Evolutionary conservation across 2,888 invertebrate species (phyloP).

Genomic region (Eupithecia centaureata): DNA sequence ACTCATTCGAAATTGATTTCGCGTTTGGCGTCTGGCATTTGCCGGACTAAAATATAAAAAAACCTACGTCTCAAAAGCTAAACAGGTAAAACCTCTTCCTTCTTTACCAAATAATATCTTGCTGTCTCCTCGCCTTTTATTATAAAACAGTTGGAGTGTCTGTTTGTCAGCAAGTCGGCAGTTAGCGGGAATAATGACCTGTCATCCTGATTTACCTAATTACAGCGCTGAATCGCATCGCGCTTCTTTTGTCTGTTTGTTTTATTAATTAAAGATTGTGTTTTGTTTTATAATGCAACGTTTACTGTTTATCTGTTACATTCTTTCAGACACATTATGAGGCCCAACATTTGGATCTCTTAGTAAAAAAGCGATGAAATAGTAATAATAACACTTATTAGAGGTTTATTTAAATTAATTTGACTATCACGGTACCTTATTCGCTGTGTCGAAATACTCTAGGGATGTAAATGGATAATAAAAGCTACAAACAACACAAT

Average conservation of each 20-base stretch:
- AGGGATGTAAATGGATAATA: too few relatives aligned
- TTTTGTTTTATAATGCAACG: not conserved
- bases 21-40: too few relatives aligned
- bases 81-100: not conserved
- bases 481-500: too few relatives aligned
- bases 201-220: slow-evolving; percentile 17
- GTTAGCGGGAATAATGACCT: slow-evolving; percentile 14
- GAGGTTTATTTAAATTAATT: too few relatives aligned
- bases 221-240: not conserved
- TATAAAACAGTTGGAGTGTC: slow-evolving; percentile 1
- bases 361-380: too few relatives aligned
- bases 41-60: too few relatives aligned
- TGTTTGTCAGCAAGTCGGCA: slow-evolving; percentile 12
- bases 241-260: not conserved
- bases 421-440: too few relatives aligned
- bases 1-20: too few relatives aligned
- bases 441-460: too few relatives aligned
- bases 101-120: not conserved
- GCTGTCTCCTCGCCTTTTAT: not conserved
- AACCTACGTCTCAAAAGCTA: not conserved
- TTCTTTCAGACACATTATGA: too few relatives aligned
- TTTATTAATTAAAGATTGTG: not conserved
- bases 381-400: too few relatives aligned
- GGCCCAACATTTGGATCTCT: too few relatives aligned
- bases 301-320: not conserved